phyloP scores from a whole-genome alignment of 2,797 vertebrate genomes.

The Muscicapa striata region DNA sequence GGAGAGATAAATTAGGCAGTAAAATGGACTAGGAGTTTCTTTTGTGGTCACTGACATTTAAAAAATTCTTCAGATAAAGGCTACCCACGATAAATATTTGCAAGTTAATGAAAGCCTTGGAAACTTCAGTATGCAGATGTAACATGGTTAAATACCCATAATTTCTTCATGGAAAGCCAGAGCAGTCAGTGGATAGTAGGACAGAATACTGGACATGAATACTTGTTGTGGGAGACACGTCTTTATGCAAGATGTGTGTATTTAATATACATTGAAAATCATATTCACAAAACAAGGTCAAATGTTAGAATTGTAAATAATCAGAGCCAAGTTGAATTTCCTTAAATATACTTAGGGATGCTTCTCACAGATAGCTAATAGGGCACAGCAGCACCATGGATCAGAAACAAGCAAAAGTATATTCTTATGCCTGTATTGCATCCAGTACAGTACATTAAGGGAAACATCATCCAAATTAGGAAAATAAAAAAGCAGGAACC shows the following conservation, averaged over 20 bases:
- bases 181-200: not conserved
- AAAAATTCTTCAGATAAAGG: slow-evolving; percentile 62
- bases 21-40: slow-evolving; percentile 47
- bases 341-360: not conserved
- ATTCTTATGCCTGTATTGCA: not conserved
- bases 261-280: not conserved
- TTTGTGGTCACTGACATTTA: slow-evolving; percentile 64
- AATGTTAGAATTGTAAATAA: not conserved
- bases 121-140: slow-evolving; percentile 11
- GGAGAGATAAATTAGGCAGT: slow-evolving; percentile 56
- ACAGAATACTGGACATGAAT: not conserved
- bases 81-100: slow-evolving; percentile 60
- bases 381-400: not conserved
- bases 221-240: not conserved
- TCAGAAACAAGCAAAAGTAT: not conserved
- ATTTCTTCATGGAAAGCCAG: not conserved
- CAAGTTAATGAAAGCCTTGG: slow-evolving; percentile 60
- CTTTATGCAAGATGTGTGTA: not conserved
- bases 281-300: not conserved
- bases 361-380: not conserved
- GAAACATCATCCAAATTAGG: not conserved
- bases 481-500: not conserved
- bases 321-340: not conserved
- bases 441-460: not conserved
- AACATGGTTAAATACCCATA: not conserved